Conservation (phyloP, 2,888 invertebrate genomes). For the Chymomyza fuscimana region DNA sequence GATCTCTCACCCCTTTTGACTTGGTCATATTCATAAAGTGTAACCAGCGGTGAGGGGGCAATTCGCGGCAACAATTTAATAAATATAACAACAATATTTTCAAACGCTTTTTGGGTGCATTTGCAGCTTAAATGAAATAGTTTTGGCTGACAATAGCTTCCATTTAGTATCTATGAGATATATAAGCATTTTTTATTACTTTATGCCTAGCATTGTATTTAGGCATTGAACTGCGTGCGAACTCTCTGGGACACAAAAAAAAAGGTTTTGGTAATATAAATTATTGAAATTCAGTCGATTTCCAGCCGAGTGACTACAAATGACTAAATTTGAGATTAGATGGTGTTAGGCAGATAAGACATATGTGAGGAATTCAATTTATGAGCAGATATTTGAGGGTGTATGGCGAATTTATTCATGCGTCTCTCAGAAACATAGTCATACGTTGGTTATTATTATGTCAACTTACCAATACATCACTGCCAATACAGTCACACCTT, state of each 20-base stretch:
- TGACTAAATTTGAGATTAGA: constrained; percentile 32
- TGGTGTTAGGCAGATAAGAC: constrained; percentile 41
- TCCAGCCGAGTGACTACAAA: constrained; percentile 57
- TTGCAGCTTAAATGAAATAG: constrained; percentile 60
- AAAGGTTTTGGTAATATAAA: constrained; percentile 45
- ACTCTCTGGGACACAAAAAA: constrained; percentile 34
- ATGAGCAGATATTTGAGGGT: background rate
- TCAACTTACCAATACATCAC: too few species aligned
- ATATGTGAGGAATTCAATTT: background rate
- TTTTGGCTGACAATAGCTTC: constrained; percentile 35
- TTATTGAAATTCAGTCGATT: constrained; percentile 62
- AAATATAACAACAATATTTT: constrained; percentile 19
- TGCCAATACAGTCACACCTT: too few species aligned
- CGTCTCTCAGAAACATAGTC: too few species aligned
- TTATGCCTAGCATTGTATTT: constrained; percentile 40
- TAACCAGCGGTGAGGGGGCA: constrained; percentile 1
- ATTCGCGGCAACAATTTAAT: constrained; percentile 30
- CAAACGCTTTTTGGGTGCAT: constrained; percentile 49
- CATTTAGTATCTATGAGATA: constrained; percentile 26
- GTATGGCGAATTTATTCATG: background rate
- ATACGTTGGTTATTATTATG: too few species aligned
- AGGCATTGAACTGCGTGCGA: constrained; percentile 44
- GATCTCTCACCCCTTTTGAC: constrained; percentile 52
- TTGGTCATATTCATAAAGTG: background rate
- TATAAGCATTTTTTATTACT: constrained; percentile 37